A percentile compares a stretch with the other conserved stretches of the same genome.
Evolutionary conservation across 1,140 invertebrate species (phyloP).

Genomic region (Drosophila mojavensis): DNA sequence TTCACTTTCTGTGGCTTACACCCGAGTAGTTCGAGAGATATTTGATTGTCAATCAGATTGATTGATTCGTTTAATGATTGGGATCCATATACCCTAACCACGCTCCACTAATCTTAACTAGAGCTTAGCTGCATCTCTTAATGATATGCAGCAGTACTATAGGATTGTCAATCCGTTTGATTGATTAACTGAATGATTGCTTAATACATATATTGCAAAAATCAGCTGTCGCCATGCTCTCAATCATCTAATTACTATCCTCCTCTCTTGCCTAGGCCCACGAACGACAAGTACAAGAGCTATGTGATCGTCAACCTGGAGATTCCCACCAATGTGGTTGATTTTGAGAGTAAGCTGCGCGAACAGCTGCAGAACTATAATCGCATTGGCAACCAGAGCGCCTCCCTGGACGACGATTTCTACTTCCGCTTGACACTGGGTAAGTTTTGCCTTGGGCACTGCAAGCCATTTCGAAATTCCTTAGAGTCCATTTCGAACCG

Average conservation of each 20-base stretch:
- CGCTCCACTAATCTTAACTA: too few relatives aligned
- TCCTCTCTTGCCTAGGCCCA: slow-evolving; percentile 39
- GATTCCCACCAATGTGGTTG: slow-evolving; percentile 45
- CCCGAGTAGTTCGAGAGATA: too few relatives aligned
- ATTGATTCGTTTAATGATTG: too few relatives aligned
- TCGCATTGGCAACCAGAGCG: slow-evolving; percentile 48
- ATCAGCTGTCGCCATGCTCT: too few relatives aligned
- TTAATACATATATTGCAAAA: too few relatives aligned
- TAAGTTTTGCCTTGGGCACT: slow-evolving; percentile 43
- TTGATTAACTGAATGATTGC: too few relatives aligned
- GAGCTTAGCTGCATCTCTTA: too few relatives aligned
- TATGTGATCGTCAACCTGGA: slow-evolving; percentile 59
- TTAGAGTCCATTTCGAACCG: not conserved
- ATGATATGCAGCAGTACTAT: too few relatives aligned
- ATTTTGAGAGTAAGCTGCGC: slow-evolving; percentile 54
- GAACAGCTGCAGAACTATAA: slow-evolving; percentile 47
- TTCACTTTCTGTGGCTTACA: too few relatives aligned
- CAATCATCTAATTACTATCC: not conserved
- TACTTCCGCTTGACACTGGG: slow-evolving; percentile 51
- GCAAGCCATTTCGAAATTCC: not conserved
- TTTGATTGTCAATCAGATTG: too few relatives aligned
- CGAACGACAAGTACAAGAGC: slow-evolving; percentile 56
- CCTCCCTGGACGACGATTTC: slow-evolving; percentile 43
- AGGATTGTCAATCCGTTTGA: too few relatives aligned
- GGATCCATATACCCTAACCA: too few relatives aligned